Base-by-base conservation (phyloP, 2,113 vertebrate genomes). In the Psittacula cyanocephala region DNA sequence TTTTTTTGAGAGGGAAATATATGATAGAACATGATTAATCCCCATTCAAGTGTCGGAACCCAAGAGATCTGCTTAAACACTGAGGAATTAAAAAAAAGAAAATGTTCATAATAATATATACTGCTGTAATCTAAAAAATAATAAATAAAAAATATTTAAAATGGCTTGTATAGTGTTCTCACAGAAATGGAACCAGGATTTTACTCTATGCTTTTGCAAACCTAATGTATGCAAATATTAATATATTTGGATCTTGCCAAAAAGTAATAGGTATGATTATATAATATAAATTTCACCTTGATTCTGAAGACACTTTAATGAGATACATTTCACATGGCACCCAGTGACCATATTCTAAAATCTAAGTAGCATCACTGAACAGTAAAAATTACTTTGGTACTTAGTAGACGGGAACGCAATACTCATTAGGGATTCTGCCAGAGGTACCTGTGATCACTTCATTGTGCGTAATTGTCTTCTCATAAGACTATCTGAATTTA, bases 351-450 rank as follows among this genome's bases (percentile, higher is more conserved):
- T 93, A 60, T 57, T 78, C 57, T 83, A 68, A 88, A 93, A 88
- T 83, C 17, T 31, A 71, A 81, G 75, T 44, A 60, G 6, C 28
- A 75, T 71, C 35, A 68, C 8, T 71, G 64, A 62, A 70, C 33
- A 91, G 33, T 63, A 50, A 93, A 92, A 89, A 67, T 63, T 3
- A 91, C 19, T 68, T 93, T 72, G 28, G 7, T 68, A 20, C 39
- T 78, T 65, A 64, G 71, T 71, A 64, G 47, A 81, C 2, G 1
- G 68, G 43, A 94, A 81, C 3, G 7, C 33, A 89, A 43, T 84
- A 81, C 24, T 84, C 69, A 39, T 88, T 84, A 88, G 47, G 33
- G 33, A 92, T 96, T 91, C 82, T 96, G 39, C 44, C 80, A 86
- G 82, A 91, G 52, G 15, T 75, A 49, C 75, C 60, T 86, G 7